A percentile compares a stretch with the other conserved stretches of the same genome.
Conservation (phyloP, 2,113 vertebrate genomes). For the Ia io region DNA sequence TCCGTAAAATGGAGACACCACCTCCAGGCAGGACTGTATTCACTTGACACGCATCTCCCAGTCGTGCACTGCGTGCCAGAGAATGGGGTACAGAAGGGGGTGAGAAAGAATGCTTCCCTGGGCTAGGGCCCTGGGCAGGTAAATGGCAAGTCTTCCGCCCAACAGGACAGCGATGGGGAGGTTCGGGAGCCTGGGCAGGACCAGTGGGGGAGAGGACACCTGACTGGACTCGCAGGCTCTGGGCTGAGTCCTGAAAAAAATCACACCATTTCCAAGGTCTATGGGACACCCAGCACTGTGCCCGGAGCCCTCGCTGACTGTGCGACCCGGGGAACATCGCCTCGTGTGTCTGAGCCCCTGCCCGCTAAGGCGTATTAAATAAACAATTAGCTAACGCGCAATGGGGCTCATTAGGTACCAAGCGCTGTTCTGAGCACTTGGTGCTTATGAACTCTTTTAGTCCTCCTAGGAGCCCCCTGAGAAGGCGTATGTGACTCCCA, state of each 20-base stretch:
- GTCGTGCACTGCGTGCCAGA: fast-evolving
- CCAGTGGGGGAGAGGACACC: fast-evolving
- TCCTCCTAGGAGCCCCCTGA: background rate
- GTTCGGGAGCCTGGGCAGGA: fast-evolving
- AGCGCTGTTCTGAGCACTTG: background rate
- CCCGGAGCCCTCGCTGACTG: background rate
- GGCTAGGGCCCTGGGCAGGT: background rate
- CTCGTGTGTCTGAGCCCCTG: background rate
- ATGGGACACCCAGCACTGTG: fast-evolving
- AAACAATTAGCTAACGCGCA: too few species aligned
- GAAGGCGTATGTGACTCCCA: fast-evolving
- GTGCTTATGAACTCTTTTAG: fast-evolving
- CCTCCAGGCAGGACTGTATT: background rate
- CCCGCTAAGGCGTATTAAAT: background rate
- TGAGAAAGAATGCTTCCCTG: too few species aligned
- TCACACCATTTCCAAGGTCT: fast-evolving
- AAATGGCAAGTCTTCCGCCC: background rate
- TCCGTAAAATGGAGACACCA: background rate
- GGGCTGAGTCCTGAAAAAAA: background rate
- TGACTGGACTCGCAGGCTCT: background rate
- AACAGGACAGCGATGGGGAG: fast-evolving
- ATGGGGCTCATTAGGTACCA: background rate
- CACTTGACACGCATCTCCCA: background rate
- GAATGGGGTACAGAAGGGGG: fast-evolving
- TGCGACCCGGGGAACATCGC: fast-evolving